Conservation (phyloP, 1,140 invertebrate genomes). For the Aphis gossypii region DNA sequence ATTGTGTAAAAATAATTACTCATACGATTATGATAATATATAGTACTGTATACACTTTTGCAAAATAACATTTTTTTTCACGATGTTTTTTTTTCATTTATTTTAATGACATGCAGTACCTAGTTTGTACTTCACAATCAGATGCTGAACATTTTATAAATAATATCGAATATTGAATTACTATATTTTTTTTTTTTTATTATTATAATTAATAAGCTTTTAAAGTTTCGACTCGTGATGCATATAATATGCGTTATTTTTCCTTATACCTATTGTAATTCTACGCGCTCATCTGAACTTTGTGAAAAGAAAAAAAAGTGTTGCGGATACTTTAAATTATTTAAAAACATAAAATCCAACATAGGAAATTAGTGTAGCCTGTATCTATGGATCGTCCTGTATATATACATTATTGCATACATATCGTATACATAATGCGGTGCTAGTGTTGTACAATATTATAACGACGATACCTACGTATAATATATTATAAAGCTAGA, state of each 20-base stretch:
- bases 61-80: background rate
- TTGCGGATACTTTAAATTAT: background rate
- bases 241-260: background rate
- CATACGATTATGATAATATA: background rate
- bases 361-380: background rate
- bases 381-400: background rate
- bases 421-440: background rate
- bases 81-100: no score
- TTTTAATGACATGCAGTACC: background rate
- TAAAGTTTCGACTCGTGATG: background rate
- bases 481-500: constrained; percentile 18
- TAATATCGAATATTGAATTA: background rate
- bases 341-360: background rate
- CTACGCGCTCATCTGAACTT: background rate
- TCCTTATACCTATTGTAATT: background rate
- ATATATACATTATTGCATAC: background rate
- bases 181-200: background rate
- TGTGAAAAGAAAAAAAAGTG: background rate
- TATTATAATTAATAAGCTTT: background rate
- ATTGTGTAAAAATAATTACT: background rate
- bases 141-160: background rate
- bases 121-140: background rate
- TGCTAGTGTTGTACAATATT: background rate
- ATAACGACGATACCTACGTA: background rate
- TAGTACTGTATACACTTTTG: background rate